Percentiles rank a stretch among this genome's conserved stretches.
Conservation (phyloP, 2,797 vertebrate genomes). For the Falco concolor region DNA sequence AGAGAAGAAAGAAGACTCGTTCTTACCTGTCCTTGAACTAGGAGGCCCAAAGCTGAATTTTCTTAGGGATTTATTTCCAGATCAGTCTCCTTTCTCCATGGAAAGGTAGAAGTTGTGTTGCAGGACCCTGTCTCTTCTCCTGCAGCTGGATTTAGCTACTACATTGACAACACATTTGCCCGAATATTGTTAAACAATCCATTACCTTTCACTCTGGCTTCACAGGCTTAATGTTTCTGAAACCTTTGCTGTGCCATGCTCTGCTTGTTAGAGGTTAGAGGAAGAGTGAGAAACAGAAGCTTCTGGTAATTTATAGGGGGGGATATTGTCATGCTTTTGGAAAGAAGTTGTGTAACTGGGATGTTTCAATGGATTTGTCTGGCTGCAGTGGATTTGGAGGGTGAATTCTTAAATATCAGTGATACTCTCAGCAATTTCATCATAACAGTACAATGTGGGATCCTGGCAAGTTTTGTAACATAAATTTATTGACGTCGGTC, state of each 20-base stretch:
- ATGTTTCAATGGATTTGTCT: not conserved
- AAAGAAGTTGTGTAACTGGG: not conserved
- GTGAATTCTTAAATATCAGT: not conserved
- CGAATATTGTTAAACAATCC: not conserved
- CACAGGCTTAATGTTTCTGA: not conserved
- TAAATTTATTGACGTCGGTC: not conserved
- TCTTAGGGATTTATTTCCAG: not conserved
- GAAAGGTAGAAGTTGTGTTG: not conserved
- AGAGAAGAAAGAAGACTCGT: not conserved
- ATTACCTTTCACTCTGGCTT: not conserved
- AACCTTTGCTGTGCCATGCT: not conserved
- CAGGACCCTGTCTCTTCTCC: not conserved
- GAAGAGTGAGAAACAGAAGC: not conserved
- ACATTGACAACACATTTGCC: not conserved
- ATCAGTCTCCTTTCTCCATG: not conserved
- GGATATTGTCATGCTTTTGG: not conserved
- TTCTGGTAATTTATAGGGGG: not conserved
- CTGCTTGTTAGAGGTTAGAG: not conserved
- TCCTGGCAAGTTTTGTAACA: not conserved
- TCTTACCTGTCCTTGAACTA: not conserved
- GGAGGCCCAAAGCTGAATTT: not conserved
- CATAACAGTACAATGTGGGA: accelerated
- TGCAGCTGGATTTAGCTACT: not conserved
- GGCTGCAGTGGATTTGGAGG: not conserved
- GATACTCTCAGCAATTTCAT: not conserved